Conservation (phyloP, 2,888 invertebrate genomes). For the Nesidiocoris tenuis region DNA sequence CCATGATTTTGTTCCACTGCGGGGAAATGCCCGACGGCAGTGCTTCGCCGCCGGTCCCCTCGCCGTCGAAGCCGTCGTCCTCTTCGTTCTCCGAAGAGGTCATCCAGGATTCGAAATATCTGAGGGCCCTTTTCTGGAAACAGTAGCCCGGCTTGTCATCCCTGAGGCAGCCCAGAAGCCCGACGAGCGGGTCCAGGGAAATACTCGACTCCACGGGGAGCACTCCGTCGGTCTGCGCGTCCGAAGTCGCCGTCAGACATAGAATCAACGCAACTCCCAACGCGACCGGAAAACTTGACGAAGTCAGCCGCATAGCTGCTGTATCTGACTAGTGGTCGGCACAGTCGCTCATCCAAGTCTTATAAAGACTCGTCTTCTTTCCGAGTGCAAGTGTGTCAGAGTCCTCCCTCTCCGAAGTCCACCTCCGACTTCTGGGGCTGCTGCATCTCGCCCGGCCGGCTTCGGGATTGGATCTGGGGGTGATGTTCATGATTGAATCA, state of each 20-base stretch:
- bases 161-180: constrained; percentile 41
- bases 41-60: constrained; percentile 23
- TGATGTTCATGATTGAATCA: too few relatives aligned
- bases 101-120: constrained; percentile 46
- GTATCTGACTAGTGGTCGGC: constrained; percentile 34
- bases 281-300: not conserved
- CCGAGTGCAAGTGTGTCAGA: constrained; percentile 32
- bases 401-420: constrained; percentile 10
- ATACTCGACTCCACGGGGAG: constrained; percentile 35
- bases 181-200: constrained; percentile 44
- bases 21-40: constrained; percentile 46
- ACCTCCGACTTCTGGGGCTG: not conserved
- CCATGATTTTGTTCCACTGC: constrained; percentile 46
- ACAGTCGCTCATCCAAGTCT: constrained; percentile 9
- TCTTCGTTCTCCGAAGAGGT: constrained; percentile 44
- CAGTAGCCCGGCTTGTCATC: constrained; percentile 45
- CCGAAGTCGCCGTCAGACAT: not conserved
- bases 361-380: constrained; percentile 36
- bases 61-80: constrained; percentile 39
- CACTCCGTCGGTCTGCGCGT: constrained; percentile 6
- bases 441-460: too few relatives aligned
- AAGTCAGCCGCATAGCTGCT: constrained; percentile 15
- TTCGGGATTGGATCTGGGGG: too few relatives aligned
- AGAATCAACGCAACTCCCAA: not conserved
- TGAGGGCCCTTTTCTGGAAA: constrained; percentile 43